Conservation (phyloP, 2,113 vertebrate genomes). For the Hippocampus guttulatus region DNA sequence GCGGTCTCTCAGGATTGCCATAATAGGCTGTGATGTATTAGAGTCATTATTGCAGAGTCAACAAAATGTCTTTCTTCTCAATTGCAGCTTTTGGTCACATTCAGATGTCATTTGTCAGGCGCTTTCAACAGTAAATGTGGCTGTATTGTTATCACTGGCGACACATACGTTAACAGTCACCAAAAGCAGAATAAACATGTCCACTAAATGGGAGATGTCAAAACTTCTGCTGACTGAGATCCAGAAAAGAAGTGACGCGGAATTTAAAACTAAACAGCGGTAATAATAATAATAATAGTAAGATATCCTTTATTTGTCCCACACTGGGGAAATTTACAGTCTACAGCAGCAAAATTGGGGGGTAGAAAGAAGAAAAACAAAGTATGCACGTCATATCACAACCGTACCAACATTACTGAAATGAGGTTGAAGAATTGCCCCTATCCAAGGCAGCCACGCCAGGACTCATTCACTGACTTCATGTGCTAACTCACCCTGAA, state of each 20-base stretch:
- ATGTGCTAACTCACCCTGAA: slow-evolving; percentile 17
- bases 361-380: too few species aligned
- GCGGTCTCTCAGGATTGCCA: not conserved
- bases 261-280: not conserved
- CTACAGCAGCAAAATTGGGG: too few species aligned
- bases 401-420: not conserved
- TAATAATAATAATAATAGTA: too few species aligned
- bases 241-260: not conserved
- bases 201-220: not conserved
- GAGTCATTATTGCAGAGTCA: not conserved
- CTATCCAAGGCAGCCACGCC: not conserved
- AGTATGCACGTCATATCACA: not conserved
- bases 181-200: not conserved
- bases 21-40: not conserved
- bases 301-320: too few species aligned
- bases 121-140: not conserved
- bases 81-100: not conserved
- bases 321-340: too few species aligned
- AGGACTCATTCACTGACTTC: slow-evolving; percentile 21
- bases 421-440: not conserved
- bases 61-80: not conserved
- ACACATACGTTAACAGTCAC: not conserved
- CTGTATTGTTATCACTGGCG: too few species aligned
- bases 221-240: not conserved
- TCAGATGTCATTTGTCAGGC: not conserved